Percentiles rank a stretch among this genome's conserved stretches.
Conservation (phyloP, 2,113 vertebrate species). For the Nothocercus julius region DNA sequence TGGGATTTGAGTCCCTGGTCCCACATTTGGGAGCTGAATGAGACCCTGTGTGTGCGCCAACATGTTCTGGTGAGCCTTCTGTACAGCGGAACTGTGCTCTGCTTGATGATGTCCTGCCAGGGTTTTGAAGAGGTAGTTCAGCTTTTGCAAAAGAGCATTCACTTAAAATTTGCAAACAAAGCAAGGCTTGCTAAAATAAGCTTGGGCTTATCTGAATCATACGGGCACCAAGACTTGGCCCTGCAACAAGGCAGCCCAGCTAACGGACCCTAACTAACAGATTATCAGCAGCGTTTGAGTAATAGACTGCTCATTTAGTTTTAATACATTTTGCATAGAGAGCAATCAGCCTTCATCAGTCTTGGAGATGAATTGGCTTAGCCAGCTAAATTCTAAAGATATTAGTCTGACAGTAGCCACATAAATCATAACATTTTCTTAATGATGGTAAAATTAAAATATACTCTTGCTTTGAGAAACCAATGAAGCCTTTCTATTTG, state of each 20-base stretch:
- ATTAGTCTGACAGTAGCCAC: slow-evolving; percentile 89
- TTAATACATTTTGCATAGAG: slow-evolving; percentile 97
- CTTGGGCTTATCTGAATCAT: not conserved
- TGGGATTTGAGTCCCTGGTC: not conserved
- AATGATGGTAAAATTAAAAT: slow-evolving; percentile 90
- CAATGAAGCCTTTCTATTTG: slow-evolving; percentile 76
- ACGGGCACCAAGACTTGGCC: not conserved
- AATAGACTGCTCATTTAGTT: slow-evolving; percentile 98
- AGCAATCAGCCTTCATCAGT: slow-evolving; percentile 94
- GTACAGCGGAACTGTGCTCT: not conserved
- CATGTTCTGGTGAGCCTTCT: not conserved
- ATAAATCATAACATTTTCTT: slow-evolving; percentile 95
- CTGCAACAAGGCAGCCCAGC: slow-evolving; percentile 83
- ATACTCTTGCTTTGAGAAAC: slow-evolving; percentile 78
- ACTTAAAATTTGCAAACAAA: not conserved
- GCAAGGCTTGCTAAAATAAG: not conserved
- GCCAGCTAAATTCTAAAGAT: slow-evolving; percentile 90
- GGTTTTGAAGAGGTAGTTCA: not conserved
- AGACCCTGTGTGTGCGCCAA: not conserved
- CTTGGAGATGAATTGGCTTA: slow-evolving; percentile 95
- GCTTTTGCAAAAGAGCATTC: not conserved
- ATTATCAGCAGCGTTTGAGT: slow-evolving; percentile 90
- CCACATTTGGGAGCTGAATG: not conserved
- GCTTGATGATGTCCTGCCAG: not conserved
- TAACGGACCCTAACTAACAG: slow-evolving; percentile 91